A percentile compares a stretch with the other conserved stretches of the same genome.
These are phyloP conservation scores for Calliphora vomitoria DNA, from an alignment of 2,888 invertebrate genomes.

Conservation along the genomic window DNA sequence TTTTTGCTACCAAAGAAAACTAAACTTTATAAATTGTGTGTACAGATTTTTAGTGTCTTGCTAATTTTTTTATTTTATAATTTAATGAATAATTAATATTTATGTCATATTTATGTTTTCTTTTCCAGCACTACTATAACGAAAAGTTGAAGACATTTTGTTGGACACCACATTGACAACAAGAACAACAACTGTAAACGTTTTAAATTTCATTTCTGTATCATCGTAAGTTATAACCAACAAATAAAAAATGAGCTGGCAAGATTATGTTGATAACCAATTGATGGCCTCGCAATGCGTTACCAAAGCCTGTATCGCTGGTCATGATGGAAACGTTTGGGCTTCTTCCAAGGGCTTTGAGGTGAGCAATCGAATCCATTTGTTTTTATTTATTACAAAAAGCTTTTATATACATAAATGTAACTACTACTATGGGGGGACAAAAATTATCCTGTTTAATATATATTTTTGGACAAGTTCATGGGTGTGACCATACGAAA, in stretches of 20 bases:
- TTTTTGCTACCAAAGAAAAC: too few species aligned
- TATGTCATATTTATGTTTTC: background rate
- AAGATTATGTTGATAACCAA: constrained; percentile 99
- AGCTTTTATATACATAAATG: too few species aligned
- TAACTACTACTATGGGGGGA: background rate
- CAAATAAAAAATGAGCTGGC: constrained; percentile 92
- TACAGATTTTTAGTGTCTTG: background rate
- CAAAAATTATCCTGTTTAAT: constrained; percentile 23
- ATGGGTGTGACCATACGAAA: constrained; percentile 67
- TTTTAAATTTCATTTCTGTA: constrained; percentile 45
- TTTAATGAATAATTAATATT: constrained; percentile 1
- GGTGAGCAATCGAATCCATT: constrained; percentile 88
- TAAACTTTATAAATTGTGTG: background rate
- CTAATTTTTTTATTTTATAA: too few species aligned
- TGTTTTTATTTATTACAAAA: background rate
- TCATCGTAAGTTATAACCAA: constrained; percentile 51
- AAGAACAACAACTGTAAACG: constrained; percentile 28
- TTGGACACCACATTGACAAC: constrained; percentile 37
- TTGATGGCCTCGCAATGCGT: constrained; percentile 97
- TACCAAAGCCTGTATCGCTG: constrained; percentile 96
- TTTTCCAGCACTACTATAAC: constrained; percentile 56
- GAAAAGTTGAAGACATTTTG: constrained; percentile 15
- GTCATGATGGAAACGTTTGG: constrained; percentile 98
- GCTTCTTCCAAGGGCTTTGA: constrained; percentile 97
- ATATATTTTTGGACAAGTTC: constrained; percentile 30